Evolutionary conservation across 64 coral and sea anemone genomes (phyloP), one percentile per base, ranked within the genome.

Genomic region (Orbicella faveolata): DNA sequence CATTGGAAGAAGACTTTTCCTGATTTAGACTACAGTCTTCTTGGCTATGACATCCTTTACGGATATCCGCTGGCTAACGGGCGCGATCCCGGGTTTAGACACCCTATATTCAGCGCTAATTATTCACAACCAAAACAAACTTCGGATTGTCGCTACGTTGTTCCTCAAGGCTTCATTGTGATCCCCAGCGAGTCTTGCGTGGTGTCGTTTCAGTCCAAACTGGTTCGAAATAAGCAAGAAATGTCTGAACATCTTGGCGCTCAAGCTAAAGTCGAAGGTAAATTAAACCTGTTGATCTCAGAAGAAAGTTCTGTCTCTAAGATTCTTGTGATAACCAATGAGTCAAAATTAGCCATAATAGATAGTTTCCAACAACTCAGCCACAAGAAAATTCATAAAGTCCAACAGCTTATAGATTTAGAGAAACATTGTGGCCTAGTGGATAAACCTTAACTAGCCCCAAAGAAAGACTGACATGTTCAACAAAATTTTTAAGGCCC

Each of bases 1-100:
- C 84, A 74, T 30, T 75, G 67, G 78, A 90, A 90, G 78, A 72
- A 68, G 78, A 69, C 89, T 2, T 90, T 90, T 70, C 77, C 89
- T 10, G 78, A 81, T 52, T 62, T 90, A 51, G 89, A 90, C 78
- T 90, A 90, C 52, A 68, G 34, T 0, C 52, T 90, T 4, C 15
- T 77, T 19, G 88, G 88, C 10, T 89, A 89, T 67, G 88, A 89
- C 8, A 79, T 89, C 77, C 25, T 80, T 4, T 53, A 64, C 39
- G 88, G 88, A 6, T 80, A 83, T 81, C 89, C 89, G 4, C 41
- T 90, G n/a, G 63, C 78, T 9, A 82, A 90, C 1, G 63, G 63
- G 63, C 89, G 78, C 14, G 89, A 90, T 35, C 78, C 78, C 0
- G 89, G 89, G 6, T 75, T 90, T n/a, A 90, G 26, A 74, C 76